Evolutionary conservation across 2,888 invertebrate species (phyloP), one percentile per base, ranked within the genome.

Genomic region (Eurytoma adleriae): DNA sequence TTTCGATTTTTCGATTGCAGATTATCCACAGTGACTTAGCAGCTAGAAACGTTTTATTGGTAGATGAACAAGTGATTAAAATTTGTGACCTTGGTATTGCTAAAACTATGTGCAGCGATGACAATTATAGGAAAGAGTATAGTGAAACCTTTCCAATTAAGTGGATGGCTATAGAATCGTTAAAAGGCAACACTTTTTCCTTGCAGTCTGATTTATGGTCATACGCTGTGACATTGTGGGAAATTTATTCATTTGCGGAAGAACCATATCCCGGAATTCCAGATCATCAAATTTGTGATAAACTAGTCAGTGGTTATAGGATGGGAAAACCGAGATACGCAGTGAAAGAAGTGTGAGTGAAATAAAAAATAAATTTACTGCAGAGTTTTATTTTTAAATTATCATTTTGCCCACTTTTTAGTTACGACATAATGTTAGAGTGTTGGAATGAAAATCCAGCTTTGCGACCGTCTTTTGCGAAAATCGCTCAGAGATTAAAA

Each of bases 61-160:
- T 97, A 2, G 97, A 98, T 1, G 74, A 94, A 96, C 84, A 97
- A 98, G 92, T 98, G 3, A 97, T 98, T 0, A 99, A 99, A 91
- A 98, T 99, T 84, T 98, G 98, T 89, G 98, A 99, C 91, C 98
- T 99, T 91, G 99, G 98, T 13, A 92, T 99, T 77, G 97, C 98
- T 0, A 96, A 96, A 86, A 97, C 96, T 85, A 96, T 97, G 93
- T 96, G 96, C 87, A 96, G 96, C 88, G 96, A 95, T 83, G 95
- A 96, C 77, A 97, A 97, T 91, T 98, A 98, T 88, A 95, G 96
- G 87, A 98, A 98, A 89, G 95, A 96, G 88, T 96, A 96, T 87
- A 95, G 96, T 88, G 95, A 95, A 64, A 95, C 95, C 0, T 91
- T 98, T 12, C 98, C 98, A 24, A 94, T 98, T n/a, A 99, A 98